Evolutionary conservation across 2,888 invertebrate genomes (phyloP), one percentile per base, ranked within the genome.

Genomic region (Leptogaster cylindrica): DNA sequence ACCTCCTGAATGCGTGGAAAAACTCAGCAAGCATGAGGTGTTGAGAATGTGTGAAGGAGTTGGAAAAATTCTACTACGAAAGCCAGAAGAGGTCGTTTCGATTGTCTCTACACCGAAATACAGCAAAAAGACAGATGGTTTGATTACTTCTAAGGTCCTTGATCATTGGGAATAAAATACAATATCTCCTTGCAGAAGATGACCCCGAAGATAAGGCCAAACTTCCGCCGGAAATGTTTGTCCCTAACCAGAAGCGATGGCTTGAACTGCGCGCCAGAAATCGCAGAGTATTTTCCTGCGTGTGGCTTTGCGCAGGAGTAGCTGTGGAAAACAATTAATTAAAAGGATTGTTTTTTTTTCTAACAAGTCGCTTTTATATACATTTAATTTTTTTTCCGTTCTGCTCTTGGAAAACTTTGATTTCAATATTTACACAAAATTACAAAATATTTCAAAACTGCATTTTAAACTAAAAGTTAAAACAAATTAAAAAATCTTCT

Each of bases 191-290:
- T 64, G 12, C 36, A 65, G 65, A 65, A 6, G 50, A 65, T 2
- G 50, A 65, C 18, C 6, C 83, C 14, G 77, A 81, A 1, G 83
- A 83, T 7, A 85, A 85, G 67, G 85, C 85, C 25, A 83, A 89
- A 74, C 25, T 64, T 64, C 94, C 93, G 0, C 91, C 93, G 0
- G 94, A 94, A 81, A 93, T 94, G 93, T 94, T 93, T 77, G 93
- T 94, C 7, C 93, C 93, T 2, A 93, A 94, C 81, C 93, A 94
- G 80, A 90, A 92, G 78, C 90, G 92, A 75, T 94, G 93, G 93
- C 83, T 94, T 7, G 89, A 91, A 71, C 82, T 93, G 41, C 86
- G 92, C 46, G 91, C 90, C 14, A 82, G 83, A 52, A 61, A 61
- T 44, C n/a, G 61, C 7, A n/a, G 44, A 10, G 16, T 27, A n/a